A percentile compares a stretch with the other conserved stretches of the same genome.
phyloP scores from a whole-genome alignment of 1,140 invertebrate species.

The Marisa cornuarietis region DNA sequence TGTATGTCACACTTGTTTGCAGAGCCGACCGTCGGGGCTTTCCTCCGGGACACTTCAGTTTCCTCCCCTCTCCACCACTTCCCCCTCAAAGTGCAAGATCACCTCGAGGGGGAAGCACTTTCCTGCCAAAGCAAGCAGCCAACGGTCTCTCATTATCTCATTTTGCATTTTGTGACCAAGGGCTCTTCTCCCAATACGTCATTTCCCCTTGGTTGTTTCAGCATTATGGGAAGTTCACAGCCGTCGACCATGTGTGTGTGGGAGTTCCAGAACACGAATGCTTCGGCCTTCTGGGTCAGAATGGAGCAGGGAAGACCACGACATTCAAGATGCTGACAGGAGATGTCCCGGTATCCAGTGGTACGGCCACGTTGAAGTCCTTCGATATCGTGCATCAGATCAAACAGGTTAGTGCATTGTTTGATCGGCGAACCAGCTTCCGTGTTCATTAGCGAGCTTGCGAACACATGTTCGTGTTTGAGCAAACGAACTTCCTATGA shows the following conservation, averaged over 20 bases:
- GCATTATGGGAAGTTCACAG: slow-evolving; percentile 71
- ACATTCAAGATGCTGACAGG: slow-evolving; percentile 63
- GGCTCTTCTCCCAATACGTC: slow-evolving; percentile 9
- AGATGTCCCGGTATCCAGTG: slow-evolving; percentile 45
- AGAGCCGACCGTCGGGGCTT: no score
- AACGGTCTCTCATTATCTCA: no score
- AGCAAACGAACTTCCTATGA: background rate
- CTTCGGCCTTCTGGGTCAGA: slow-evolving; percentile 84
- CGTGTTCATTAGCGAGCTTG: no score
- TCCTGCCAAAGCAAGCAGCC: no score
- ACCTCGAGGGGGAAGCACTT: no score
- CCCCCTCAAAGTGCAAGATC: no score
- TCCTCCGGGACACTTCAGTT: no score
- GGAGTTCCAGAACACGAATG: slow-evolving; percentile 75
- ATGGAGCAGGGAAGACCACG: slow-evolving; percentile 64
- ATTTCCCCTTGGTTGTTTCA: slow-evolving; percentile 65
- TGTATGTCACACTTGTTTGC: no score
- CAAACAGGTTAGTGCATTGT: slow-evolving; percentile 57
- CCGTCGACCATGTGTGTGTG: slow-evolving; percentile 80
- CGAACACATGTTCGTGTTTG: background rate
- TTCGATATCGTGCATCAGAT: slow-evolving; percentile 58
- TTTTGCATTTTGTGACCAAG: background rate
- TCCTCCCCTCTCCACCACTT: no score
- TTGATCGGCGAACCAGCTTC: no score
- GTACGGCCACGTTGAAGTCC: slow-evolving; percentile 51